Evolutionary conservation across 2,113 vertebrate genomes (phyloP), one percentile per base, ranked within the genome.

Genomic region (Sceloporus tristichus): DNA sequence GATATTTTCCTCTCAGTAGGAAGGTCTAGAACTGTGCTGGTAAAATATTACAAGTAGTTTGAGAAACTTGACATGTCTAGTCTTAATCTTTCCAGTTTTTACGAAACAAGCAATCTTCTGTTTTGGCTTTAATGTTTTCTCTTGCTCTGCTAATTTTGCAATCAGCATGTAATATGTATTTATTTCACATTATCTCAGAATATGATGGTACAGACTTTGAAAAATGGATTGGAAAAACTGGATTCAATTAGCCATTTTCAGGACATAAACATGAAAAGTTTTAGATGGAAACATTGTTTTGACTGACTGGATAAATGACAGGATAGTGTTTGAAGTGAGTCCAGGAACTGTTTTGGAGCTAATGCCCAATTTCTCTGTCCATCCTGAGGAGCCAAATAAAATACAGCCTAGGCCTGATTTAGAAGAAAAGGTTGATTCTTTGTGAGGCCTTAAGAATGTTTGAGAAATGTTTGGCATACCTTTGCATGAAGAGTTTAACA

Each of bases 221-320:
- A 95, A 95, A 96, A 93, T 92, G 80, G 86, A 91, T 96, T 90
- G 95, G 90, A 91, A 95, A 95, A 96, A 88, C 96, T 97, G 97
- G 95, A 96, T 97, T 95, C 95, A 97, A 95, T 97, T 97, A 97
- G 94, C 94, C 96, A 93, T 96, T 97, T 98, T 96, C 96, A 96
- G 96, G 96, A 96, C 94, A 94, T 96, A 98, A 97, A 98, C 96
- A 96, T 97, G 93, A 94, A 96, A 96, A 91, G 94, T 96, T 97
- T 97, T 97, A 96, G 96, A 87, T 96, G 97, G 97, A 97, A 96
- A 94, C 95, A 92, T 88, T 98, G 97, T 98, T 98, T 98, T 98
- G 97, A 98, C 97, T 98, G 96, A 96, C 97, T 96, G 96, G 94
- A 94, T 97, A 97, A 97, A 97, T 96, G 97, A 97, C 97, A 96